Base-by-base conservation (phyloP, 2,888 invertebrate species). In the Rhingia rostrata region DNA sequence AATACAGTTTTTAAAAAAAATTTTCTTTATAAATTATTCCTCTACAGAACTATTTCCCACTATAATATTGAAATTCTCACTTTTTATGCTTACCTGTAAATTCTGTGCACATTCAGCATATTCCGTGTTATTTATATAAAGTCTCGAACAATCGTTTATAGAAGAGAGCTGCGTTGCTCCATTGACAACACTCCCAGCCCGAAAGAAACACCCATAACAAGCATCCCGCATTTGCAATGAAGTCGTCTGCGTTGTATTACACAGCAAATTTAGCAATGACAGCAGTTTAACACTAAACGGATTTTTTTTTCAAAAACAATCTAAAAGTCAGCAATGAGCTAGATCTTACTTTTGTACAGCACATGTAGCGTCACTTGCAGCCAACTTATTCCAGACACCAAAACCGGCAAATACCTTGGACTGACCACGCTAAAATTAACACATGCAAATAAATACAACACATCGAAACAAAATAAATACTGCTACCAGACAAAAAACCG, bases 121-220 rank as follows among this genome's bases (percentile, higher is more conserved):
- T 4, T 92, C 90, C 1, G 93, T 92, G 66, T 92, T 92, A 2
- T 90, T 88, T 86, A 94, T 93, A 89, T 93, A 94, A 86, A 92
- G 92, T 47, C 91, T 90, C 10, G 93, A 93, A 88, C 94, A 94
- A 60, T 91, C 90, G 87, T 93, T 93, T 30, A 94, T 89, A 3
- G 92, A 91, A 74, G 90, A 91, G 53, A 94, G 88, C 86, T 93
- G 93, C 86, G 93, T 93, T 51, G 93, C 93, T 3, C 93, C 93
- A 39, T 78, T 86, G 91, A 93, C 92, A 10, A 92, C 88, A 37
- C 92, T 90, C 61, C 93, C 93, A 3, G 93, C 93, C 86, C 93
- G 91, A 77, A 93, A 92, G 88, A 95, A 95, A 88, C 94, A 94
- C 30, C 94, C 93, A 82, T 94, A 94, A 87, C 95, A 95, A 10